Conservation (phyloP, 2,888 invertebrate species). For the Halocaridina rubra region DNA sequence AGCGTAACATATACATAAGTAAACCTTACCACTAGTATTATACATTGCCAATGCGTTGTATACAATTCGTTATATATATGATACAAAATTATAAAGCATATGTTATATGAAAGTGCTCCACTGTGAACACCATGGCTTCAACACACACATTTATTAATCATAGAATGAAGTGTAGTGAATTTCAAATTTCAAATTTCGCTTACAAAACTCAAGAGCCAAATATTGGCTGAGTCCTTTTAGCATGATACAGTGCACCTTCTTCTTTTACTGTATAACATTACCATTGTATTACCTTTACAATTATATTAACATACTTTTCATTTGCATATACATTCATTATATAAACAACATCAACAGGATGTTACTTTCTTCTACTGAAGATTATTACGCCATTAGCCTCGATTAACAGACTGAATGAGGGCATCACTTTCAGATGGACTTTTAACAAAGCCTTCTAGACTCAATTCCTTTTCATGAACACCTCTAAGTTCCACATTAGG, state of each 20-base stretch:
- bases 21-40: not conserved
- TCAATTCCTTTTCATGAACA: constrained; percentile 46
- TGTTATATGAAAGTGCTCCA: not conserved
- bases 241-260: no score
- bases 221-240: no score
- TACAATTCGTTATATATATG: not conserved
- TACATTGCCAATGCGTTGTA: not conserved
- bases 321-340: no score
- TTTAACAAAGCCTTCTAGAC: constrained; percentile 55
- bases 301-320: no score
- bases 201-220: not conserved
- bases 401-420: constrained; percentile 29
- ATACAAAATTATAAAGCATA: not conserved
- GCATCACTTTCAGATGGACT: constrained; percentile 60
- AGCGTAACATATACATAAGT: not conserved
- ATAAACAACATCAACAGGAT: no score
- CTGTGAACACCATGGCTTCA: not conserved
- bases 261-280: no score
- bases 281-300: no score
- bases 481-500: not conserved
- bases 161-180: not conserved
- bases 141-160: not conserved
- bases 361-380: no score
- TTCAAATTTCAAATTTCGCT: not conserved
- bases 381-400: no score